These are phyloP conservation scores for Umimayanthus kanabou DNA, from an alignment of 92 coral and sea anemone genomes.

Conservation along the genomic window DNA sequence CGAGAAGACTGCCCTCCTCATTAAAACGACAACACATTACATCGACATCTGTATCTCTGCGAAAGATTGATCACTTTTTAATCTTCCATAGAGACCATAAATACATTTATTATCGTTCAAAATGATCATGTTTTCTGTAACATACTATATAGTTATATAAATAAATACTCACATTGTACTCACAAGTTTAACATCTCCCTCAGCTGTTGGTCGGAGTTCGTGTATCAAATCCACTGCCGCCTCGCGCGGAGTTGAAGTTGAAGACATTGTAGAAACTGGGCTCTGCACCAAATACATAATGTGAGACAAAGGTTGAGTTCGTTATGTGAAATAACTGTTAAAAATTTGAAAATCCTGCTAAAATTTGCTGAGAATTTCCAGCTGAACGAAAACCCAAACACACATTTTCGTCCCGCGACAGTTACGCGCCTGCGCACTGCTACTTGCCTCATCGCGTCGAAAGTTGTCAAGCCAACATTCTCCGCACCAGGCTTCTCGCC, in stretches of 20 bases:
- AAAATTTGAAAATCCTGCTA: neutral
- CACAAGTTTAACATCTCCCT: slow-evolving; percentile 76
- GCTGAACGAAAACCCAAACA: neutral
- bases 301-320: neutral
- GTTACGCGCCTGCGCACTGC: slow-evolving; percentile 28
- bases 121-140: neutral
- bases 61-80: neutral
- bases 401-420: neutral
- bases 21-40: slow-evolving; percentile 99
- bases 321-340: neutral
- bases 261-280: slow-evolving; percentile 67
- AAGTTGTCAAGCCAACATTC: slow-evolving; percentile 43
- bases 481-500: neutral
- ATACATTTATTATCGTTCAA: neutral
- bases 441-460: slow-evolving; percentile 5
- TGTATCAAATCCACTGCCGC: slow-evolving; percentile 32
- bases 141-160: neutral
- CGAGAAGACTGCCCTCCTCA: slow-evolving; percentile 82
- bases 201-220: slow-evolving; percentile 72
- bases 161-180: slow-evolving; percentile 62
- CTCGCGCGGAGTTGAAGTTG: slow-evolving; percentile 83
- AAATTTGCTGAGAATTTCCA: neutral
- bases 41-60: slow-evolving; percentile 89
- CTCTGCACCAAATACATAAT: slow-evolving; percentile 91
- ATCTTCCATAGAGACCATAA: neutral